Base-by-base conservation (phyloP, 2,113 vertebrate genomes). In the Damaliscus lunatus region DNA sequence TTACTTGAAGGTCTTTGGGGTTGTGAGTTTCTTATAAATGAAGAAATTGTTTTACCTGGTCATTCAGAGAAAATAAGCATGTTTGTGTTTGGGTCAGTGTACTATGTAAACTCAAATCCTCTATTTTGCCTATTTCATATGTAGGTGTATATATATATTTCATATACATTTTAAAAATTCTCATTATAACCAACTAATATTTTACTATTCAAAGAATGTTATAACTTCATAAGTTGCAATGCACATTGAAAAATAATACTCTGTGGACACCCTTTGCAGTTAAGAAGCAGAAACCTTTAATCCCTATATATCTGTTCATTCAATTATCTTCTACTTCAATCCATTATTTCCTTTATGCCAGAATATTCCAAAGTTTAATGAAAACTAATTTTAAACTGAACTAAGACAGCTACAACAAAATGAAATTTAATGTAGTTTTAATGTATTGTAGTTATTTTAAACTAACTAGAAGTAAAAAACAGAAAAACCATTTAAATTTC, bases 1-100 rank as follows among this genome's bases (percentile, higher is more conserved):
- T 99, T 99, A 98, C 98, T 95, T 96, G 98, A 98, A 99, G 96
- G 27, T 36, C 62, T 33, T 5, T 11, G 53, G 95, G 5, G 62
- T 60, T 50, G 84, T 14, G 96, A 96, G 15, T 96, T 98, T 98
- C 98, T 98, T 98, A 98, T 97, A 98, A 96, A 55, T n/a, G 82
- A 62, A 64, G 81, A 91, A 8, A 17, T 50, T 55, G 57, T 15
- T 98, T 90, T 94, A 86, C 67, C 14, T 53, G 1, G 17, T 55
- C 81, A 33, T 60, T 96, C 78, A 82, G 50, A 87, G 95, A 86
- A 93, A 97, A 83, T 88, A 52, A 88, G 5, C 7, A 78, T n/a
- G 29, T 74, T 57, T 88, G 21, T 96, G 82, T 86, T 92, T 93
- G 6, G 27, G n/a, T 74, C 9, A 52, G 43, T 46, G 14, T 86